Base-by-base conservation (phyloP, 2,797 vertebrate species). In the Hippopotamyrus pictus region DNA sequence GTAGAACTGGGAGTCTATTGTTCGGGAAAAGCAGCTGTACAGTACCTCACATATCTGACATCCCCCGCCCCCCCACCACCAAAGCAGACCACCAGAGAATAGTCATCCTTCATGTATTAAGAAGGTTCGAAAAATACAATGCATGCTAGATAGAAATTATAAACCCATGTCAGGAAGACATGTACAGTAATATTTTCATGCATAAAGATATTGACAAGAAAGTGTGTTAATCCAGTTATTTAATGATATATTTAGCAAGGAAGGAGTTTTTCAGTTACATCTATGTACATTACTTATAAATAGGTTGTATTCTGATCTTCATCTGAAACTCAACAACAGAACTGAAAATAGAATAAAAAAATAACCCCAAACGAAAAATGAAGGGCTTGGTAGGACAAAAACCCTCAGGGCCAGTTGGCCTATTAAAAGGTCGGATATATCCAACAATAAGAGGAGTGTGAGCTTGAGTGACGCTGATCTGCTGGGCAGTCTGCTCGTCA, bases 1-100 rank as follows among this genome's bases (percentile, higher is more conserved):
- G 84, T n/a, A 73, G 86, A 90, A 91, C 92, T 89, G 88, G 82
- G 88, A 84, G 86, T 3, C 90, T 48, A 51, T 90, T 73, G 87
- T 83, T 59, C 53, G 3, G 51, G 89, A 89, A 46, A 48, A 84
- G 53, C 79, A 57, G 89, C 88, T 88, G 83, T 86, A 44, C 88
- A 86, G 83, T 86, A 44, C 89, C 48, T 79, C n/a, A 57, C 88
- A 57, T 88, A 89, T 90, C 89, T 90, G 65, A 83, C 6, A 86
- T 22, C 88, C 22, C 33, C 11, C 22, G 17, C 5, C 5, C 12
- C 25, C 1, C 2, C 8, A 76, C 65, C 19, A 46, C 69, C 59
- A 57, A 89, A 6, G 22, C 69, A 50, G 62, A 33, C 54, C 46
- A 65, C 12, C 69, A 82, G 84, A 48, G 8, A 62, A 29, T 22